Conservation (phyloP, 2,797 vertebrate genomes). For the Danio aesculapii region DNA sequence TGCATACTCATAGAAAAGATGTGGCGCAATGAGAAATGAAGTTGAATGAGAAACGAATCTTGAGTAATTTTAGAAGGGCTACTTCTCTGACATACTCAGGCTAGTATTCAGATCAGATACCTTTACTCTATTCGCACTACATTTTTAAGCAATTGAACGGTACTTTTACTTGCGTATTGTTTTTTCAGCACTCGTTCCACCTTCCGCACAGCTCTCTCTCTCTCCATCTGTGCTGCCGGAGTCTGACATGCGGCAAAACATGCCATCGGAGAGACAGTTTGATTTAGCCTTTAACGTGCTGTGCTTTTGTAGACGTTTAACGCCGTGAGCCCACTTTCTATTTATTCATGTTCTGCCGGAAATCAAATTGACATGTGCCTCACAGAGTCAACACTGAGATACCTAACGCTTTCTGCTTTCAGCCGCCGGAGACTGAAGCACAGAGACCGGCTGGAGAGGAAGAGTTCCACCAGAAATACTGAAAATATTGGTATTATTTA, state of each 20-base stretch:
- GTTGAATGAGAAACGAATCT: too few species aligned
- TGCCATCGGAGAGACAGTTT: slow-evolving; percentile 28
- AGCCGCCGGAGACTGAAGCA: not conserved
- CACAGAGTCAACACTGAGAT: not conserved
- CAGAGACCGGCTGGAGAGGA: not conserved
- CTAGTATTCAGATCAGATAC: too few species aligned
- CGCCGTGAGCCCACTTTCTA: not conserved
- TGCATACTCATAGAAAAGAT: too few species aligned
- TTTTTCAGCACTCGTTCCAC: not conserved
- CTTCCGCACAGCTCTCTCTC: too few species aligned
- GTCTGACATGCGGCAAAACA: slow-evolving; percentile 44
- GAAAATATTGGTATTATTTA: not conserved
- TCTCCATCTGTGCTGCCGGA: slow-evolving; percentile 15
- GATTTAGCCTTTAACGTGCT: slow-evolving; percentile 19
- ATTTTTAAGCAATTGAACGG: too few species aligned
- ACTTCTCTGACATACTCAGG: too few species aligned
- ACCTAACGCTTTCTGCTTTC: not conserved
- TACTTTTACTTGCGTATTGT: too few species aligned
- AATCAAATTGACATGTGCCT: slow-evolving; percentile 33
- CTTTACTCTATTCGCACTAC: too few species aligned
- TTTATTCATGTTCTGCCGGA: slow-evolving; percentile 30
- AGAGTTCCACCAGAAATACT: not conserved
- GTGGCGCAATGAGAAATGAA: too few species aligned
- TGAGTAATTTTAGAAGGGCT: too few species aligned
- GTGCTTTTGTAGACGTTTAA: slow-evolving; percentile 37